Percentiles rank a stretch among this genome's conserved stretches.
phyloP scores from a whole-genome alignment of 1,140 invertebrate species.

The Helicorthomorpha holstii region DNA sequence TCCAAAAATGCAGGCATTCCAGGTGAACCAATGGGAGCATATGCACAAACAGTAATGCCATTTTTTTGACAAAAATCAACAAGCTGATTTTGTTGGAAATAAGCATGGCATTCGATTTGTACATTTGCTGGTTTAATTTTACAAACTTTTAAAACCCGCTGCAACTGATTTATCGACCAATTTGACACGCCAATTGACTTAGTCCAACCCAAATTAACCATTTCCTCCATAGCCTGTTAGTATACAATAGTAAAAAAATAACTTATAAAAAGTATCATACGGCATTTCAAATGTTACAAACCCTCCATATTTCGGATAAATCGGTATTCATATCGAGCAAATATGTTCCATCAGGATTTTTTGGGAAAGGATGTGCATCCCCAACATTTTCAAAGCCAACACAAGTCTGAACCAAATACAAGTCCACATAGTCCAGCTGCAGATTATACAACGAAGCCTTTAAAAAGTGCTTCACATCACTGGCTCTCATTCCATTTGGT shows the following conservation, averaged over 20 bases:
- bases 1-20: background rate
- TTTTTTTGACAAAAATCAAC: conserved; percentile 18
- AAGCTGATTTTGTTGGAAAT: conserved; percentile 18
- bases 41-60: background rate
- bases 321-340: conserved; percentile 8
- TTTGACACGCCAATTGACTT: conserved; percentile 28
- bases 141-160: conserved; percentile 40
- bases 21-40: background rate
- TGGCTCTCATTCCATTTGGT: conserved; percentile 23
- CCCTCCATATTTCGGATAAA: conserved; percentile 5
- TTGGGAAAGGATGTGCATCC: background rate
- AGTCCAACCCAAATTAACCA: conserved; percentile 20
- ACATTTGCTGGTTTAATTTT: conserved; percentile 37
- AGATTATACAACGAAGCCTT: conserved; percentile 50
- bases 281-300: too few species aligned
- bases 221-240: conserved; percentile 24
- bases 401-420: conserved; percentile 68
- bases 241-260: too few species aligned
- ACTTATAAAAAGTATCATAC: too few species aligned
- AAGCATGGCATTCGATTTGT: conserved; percentile 20
- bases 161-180: conserved; percentile 22
- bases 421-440: conserved; percentile 61
- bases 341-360: background rate
- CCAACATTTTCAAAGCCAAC: conserved; percentile 11
- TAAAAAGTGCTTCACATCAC: conserved; percentile 50